Percentiles rank a stretch among this genome's conserved stretches.
phyloP scores from a whole-genome alignment of 2,888 invertebrate species.

The Drosophila parthenogenetica region DNA sequence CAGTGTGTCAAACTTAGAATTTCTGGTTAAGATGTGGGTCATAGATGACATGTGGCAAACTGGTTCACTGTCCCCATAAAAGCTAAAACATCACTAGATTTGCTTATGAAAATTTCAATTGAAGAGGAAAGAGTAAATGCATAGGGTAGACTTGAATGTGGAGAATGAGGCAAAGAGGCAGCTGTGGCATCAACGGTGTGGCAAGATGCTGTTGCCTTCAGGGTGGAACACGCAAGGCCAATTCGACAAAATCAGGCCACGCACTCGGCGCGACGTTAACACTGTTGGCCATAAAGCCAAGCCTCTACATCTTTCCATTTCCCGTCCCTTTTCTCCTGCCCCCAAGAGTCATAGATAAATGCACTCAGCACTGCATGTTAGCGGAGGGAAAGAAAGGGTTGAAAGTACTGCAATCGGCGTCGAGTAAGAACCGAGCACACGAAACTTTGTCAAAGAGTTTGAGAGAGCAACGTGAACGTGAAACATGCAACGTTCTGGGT shows the following conservation, averaged over 20 bases:
- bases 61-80: slow-evolving; percentile 23
- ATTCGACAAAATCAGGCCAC: slow-evolving; percentile 77
- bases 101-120: slow-evolving; percentile 30
- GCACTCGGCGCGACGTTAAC: slow-evolving; percentile 59
- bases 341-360: slow-evolving; percentile 62
- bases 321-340: background rate
- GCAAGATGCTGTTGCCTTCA: slow-evolving; percentile 51
- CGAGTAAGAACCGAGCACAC: slow-evolving; percentile 65
- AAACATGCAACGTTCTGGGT: slow-evolving; percentile 24
- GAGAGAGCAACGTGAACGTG: slow-evolving; percentile 20
- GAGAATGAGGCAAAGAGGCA: slow-evolving; percentile 9
- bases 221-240: slow-evolving; percentile 79
- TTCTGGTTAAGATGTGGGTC: slow-evolving; percentile 42
- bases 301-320: background rate
- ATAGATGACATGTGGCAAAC: slow-evolving; percentile 10
- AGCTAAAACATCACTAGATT: slow-evolving; percentile 33
- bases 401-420: slow-evolving; percentile 49
- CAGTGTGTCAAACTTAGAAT: background rate
- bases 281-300: slow-evolving; percentile 26
- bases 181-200: slow-evolving; percentile 14
- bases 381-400: background rate
- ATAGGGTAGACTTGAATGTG: background rate
- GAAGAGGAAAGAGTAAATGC: too few relatives aligned
- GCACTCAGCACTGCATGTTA: slow-evolving; percentile 49
- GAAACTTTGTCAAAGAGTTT: slow-evolving; percentile 41